These are phyloP conservation scores for Anhinga rufa DNA, from an alignment of 2,113 vertebrate species.

Conservation along the genomic window DNA sequence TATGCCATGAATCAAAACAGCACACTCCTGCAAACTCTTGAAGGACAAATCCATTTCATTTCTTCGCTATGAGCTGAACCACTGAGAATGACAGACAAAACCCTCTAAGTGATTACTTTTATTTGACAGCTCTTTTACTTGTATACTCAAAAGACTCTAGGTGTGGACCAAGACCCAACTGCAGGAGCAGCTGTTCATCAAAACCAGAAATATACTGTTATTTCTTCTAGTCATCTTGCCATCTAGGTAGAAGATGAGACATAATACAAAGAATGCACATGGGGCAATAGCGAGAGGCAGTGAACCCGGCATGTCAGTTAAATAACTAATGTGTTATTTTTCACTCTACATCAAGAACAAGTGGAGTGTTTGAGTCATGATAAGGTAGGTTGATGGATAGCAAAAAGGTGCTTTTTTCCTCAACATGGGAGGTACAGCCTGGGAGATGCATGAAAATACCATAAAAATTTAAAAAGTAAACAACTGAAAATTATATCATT, in stretches of 20 bases:
- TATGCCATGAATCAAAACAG: background rate
- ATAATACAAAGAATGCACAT: background rate
- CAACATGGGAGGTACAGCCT: background rate
- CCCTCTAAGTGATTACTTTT: background rate
- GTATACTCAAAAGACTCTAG: background rate
- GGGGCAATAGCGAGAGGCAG: background rate
- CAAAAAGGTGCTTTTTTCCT: background rate
- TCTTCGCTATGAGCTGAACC: background rate
- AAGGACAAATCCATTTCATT: background rate
- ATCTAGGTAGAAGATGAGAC: background rate
- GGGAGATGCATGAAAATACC: background rate
- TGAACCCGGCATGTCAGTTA: background rate
- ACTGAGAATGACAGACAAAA: background rate
- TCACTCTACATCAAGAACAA: background rate
- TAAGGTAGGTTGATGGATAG: background rate
- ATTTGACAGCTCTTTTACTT: background rate
- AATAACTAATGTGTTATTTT: background rate
- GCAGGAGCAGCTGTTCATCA: background rate
- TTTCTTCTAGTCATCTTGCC: background rate
- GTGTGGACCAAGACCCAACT: background rate
- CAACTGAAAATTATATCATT: background rate
- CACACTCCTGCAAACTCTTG: background rate
- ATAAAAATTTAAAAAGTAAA: background rate
- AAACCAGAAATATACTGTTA: background rate
- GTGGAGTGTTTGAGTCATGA: background rate